Base-by-base conservation (phyloP, 2,888 invertebrate species). In the Amblyjoppa fuscipennis region DNA sequence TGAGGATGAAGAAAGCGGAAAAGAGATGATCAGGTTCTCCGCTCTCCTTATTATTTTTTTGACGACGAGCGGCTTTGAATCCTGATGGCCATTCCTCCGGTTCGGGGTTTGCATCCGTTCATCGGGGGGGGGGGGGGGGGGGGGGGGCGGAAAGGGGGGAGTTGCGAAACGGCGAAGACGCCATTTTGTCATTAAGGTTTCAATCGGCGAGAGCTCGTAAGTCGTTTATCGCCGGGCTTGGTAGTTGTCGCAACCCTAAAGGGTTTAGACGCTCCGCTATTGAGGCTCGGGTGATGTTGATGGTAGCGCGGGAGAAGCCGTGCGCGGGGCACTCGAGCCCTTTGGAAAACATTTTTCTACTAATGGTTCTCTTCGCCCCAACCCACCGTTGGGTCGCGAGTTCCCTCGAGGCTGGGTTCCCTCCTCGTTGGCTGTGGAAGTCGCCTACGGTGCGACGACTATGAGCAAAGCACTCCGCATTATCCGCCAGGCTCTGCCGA, bases 331-430 rank as follows among this genome's bases (percentile, higher is more conserved):
- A 91, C 92, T 93, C 90, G 91, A 93, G 74, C 68, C 92, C 92
- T 91, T 93, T 92, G 90, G 90, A 93, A 92, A 94, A 94, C 90
- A 93, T 94, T 94, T 94, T 93, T 93, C 91, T 92, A 93, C 93
- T 94, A 94, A 94, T 94, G 93, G 93, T 91, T 92, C 90, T 91
- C 90, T 89, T 87, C 87, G 38, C 86, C 89, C 87, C 90, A 90
- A 90, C 88, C 88, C 88, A 66, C 79, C 74, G 79, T 83, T 69
- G 68, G 28, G 34, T 13, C 31, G 51, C 64, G 25, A 56, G 71
- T 59, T 83, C 83, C 81, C 88, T 89, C 87, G 77, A 83, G 73
- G 80, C 87, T 84, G 83, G 84, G 78, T 85, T 87, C 83, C 80
- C 82, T 80, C 80, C 25, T 79, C 82, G 82, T 82, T 68, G 31